Evolutionary conservation across 2,113 vertebrate genomes (phyloP).

Genomic region (Xerus inauris): DNA sequence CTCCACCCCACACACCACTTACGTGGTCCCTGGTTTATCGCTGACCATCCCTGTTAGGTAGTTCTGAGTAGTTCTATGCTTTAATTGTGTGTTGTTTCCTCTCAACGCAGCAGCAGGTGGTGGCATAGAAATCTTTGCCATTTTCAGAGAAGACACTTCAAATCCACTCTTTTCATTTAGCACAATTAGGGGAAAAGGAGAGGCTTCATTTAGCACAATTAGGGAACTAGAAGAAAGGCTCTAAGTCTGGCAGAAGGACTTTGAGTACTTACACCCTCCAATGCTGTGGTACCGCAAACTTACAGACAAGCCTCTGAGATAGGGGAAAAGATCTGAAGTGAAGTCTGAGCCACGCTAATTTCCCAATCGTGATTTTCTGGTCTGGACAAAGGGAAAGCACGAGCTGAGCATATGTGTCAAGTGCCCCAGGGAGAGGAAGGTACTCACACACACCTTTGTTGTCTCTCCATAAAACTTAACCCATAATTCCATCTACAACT

Average conservation of each 20-base stretch:
- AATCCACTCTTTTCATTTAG: not conserved
- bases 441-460: accelerated
- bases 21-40: not conserved
- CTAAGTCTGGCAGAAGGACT: not conserved
- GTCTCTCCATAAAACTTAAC: not conserved
- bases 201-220: not conserved
- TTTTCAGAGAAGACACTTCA: not conserved
- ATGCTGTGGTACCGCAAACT: not conserved
- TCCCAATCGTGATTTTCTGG: not conserved
- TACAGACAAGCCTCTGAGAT: not conserved
- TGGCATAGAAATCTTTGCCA: not conserved
- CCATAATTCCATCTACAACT: not conserved
- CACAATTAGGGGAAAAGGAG: not conserved
- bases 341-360: not conserved
- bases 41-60: not conserved
- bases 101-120: not conserved
- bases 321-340: not conserved
- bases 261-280: accelerated
- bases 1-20: not conserved
- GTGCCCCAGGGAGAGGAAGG: not conserved
- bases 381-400: not conserved
- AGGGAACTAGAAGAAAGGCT: not conserved
- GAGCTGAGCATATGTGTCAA: not conserved
- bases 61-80: not conserved
- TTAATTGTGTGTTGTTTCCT: not conserved